phyloP scores from a whole-genome alignment of 2,113 vertebrate genomes.

The Heptranchias perlo region DNA sequence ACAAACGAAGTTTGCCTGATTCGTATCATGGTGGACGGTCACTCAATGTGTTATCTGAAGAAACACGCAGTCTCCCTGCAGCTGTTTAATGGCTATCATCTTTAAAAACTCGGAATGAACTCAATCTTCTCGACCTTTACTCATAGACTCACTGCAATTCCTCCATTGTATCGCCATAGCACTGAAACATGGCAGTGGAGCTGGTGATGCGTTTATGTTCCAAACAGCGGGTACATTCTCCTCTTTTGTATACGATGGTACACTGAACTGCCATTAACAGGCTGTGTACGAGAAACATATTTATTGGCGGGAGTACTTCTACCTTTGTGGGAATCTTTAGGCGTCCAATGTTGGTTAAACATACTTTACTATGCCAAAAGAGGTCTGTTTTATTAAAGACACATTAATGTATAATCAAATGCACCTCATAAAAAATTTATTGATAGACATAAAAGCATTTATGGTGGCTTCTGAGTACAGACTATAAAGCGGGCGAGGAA shows the following conservation, averaged over 20 bases:
- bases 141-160: not conserved
- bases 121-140: not conserved
- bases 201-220: not conserved
- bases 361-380: slow-evolving; percentile 62
- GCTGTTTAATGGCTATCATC: not conserved
- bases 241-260: not conserved
- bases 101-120: not conserved
- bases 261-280: not conserved
- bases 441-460: slow-evolving; percentile 91
- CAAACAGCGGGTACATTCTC: not conserved
- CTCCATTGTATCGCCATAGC: not conserved
- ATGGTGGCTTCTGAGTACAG: slow-evolving; percentile 72
- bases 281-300: not conserved
- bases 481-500: slow-evolving; percentile 43
- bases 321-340: slow-evolving; percentile 23
- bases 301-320: not conserved
- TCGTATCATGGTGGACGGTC: not conserved
- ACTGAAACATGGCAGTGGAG: not conserved
- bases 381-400: slow-evolving; percentile 82
- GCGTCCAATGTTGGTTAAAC: not conserved
- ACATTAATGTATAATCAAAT: slow-evolving; percentile 96
- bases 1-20: not conserved
- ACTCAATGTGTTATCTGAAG: not conserved
- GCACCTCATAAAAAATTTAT: slow-evolving; percentile 99
- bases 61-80: not conserved